Base-by-base conservation (phyloP, 2,113 vertebrate genomes). In the Calonectris borealis region DNA sequence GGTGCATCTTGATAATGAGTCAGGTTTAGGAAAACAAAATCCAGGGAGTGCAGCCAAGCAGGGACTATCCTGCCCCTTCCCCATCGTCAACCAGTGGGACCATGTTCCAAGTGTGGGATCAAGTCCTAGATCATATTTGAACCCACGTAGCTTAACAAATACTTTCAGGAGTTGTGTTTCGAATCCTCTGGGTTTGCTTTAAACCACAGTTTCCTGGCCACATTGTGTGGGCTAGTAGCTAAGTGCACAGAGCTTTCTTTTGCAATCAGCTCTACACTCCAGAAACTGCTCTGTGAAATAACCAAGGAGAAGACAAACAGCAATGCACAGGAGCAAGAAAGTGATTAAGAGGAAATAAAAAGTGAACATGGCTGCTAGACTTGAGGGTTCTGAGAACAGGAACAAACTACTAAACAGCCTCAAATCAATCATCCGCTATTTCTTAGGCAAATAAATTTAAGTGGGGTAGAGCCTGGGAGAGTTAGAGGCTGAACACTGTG, bases 151-250 rank as follows among this genome's bases (percentile, higher is more conserved):
- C 40, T 57, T 38, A 72, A 48, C 31, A 72, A 48, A 72, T 34
- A 25, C 73, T 78, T 79, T 78, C 32, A 55, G 77, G 72, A 84
- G 38, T 8, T 27, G 72, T 90, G 77, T 65, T 97, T 93, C 52
- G 46, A 58, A 54, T 60, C 32, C n/a, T 89, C 61, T 75, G 86
- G 93, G 55, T 65, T 88, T 94, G 72, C 83, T 95, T 88, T 6
- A 71, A 51, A 51, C 96, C 94, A 68, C 93, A 75, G 68, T 15
- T 96, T 95, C 95, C 93, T 64, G 94, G 89, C 94, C 95, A 76
- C 77, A 89, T 36, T 7, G 3, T 92, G 93, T 94, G 91, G 96
- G 89, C 69, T 82, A 42, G 60, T 9, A 82, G 91, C 80, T 90
- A 27, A 89, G 72, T 16, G 80, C 76, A 18, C 78, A 34, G 75